Evolutionary conservation across 1,140 invertebrate species (phyloP), one percentile per base, ranked within the genome.

Genomic region (Sinella curviseta): DNA sequence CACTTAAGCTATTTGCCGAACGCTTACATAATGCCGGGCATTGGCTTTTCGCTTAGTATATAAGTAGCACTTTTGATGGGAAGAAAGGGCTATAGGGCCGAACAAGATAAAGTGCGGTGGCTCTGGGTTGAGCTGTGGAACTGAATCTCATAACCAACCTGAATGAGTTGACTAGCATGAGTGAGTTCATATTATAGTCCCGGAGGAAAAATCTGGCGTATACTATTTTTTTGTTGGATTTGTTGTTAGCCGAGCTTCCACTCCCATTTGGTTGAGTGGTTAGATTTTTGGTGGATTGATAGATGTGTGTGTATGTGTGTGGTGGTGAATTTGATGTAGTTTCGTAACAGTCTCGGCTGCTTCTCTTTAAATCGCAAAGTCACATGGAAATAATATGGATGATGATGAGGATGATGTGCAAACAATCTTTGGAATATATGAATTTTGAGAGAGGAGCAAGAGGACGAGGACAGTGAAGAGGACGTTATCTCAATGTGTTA

Each of bases 361-460:
- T n/a, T n/a, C n/a, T n/a, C n/a, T n/a, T n/a, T n/a, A 48, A 8
- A 48, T 48, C 20, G 39, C 39, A 12, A 12, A 60, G 12, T 60
- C 57, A 4, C 39, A 60, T 60, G 57, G 24, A 60, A 60, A 60
- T 60, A 12, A 48, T 48, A 12, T 48, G 8, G 39, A 48, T 48
- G 39, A 20, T 20, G 39, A 20, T 48, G 20, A 48, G 24, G 14
- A 60, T n/a, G 57, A 60, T 60, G 57, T 26, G 57, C 57, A 60
- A 60, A 60, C 24, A 60, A 4, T n/a, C 57, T 60, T 60, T 60
- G 28, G 65, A 70, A 70, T 70, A 70, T 33, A 70, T 70, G 65
- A 70, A 70, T 70, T 31, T 70, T 31, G 31, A 70, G 31, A 70
- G 14, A 12, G 2, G 8, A n/a, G 24, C 12, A 12, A 8, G 24